These are phyloP conservation scores for Brachirus orientalis DNA, from an alignment of 2,113 vertebrate genomes.

Conservation along the genomic window DNA sequence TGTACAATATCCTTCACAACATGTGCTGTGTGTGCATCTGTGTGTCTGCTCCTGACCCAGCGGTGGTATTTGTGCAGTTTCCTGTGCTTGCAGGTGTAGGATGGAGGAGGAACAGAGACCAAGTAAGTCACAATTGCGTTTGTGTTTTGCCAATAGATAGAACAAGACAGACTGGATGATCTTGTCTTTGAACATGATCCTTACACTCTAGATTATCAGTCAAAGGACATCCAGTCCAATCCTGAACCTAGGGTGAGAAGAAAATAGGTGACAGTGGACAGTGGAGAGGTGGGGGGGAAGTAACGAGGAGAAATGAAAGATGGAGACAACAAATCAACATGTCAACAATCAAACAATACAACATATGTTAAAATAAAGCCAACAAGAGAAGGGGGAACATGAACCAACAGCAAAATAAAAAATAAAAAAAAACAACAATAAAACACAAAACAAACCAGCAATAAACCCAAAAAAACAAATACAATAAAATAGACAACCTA, in stretches of 20 bases:
- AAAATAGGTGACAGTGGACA: too few relatives aligned
- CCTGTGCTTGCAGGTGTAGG: constrained; percentile 35
- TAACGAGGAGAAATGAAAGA: too few relatives aligned
- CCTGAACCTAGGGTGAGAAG: constrained; percentile 37
- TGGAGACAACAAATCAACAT: too few relatives aligned
- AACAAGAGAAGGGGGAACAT: too few relatives aligned
- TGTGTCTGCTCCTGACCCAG: constrained; percentile 6
- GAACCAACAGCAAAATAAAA: too few relatives aligned
- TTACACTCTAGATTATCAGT: constrained; percentile 56
- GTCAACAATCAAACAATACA: too few relatives aligned
- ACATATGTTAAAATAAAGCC: too few relatives aligned
- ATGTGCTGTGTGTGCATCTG: constrained; percentile 1
- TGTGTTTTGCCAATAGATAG: constrained; percentile 36
- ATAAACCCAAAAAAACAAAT: too few relatives aligned
- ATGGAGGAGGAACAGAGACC: constrained; percentile 26
- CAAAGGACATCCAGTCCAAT: constrained; percentile 54
- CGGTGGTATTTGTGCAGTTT: constrained; percentile 37
- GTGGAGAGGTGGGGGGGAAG: too few relatives aligned
- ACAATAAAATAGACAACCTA: too few relatives aligned
- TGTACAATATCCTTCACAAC: constrained; percentile 55
- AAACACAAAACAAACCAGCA: too few relatives aligned
- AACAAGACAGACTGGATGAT: constrained; percentile 48
- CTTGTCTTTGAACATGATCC: constrained; percentile 44
- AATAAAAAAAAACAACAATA: too few relatives aligned
- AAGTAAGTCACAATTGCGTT: constrained; percentile 32